Percentiles rank a stretch among this genome's conserved stretches.
These are phyloP conservation scores for Phalacrocorax brasilianus DNA, from an alignment of 2,113 vertebrate species.

Conservation along the genomic window DNA sequence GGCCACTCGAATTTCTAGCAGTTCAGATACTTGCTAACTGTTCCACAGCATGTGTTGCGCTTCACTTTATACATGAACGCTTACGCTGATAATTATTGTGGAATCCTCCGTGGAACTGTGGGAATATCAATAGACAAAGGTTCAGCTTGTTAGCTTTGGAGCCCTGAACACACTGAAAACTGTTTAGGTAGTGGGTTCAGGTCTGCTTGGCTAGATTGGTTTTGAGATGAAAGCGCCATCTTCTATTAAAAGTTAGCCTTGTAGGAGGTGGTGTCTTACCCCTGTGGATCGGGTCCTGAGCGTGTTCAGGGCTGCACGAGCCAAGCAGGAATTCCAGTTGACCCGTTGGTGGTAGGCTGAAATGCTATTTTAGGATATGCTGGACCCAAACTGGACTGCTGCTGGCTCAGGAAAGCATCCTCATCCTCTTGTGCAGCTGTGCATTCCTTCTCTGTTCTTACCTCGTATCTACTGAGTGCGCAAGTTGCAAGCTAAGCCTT, in stretches of 20 bases:
- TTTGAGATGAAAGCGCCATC: not conserved
- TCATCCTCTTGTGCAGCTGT: not conserved
- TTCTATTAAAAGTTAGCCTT: not conserved
- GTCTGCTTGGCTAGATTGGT: not conserved
- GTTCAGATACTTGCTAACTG: not conserved
- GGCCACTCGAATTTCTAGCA: not conserved
- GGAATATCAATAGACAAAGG: not conserved
- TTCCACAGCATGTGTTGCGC: accelerated
- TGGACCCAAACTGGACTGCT: not conserved
- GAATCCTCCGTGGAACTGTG: not conserved
- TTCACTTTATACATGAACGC: not conserved
- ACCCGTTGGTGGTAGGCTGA: not conserved
- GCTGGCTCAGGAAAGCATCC: not conserved
- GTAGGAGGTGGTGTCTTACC: not conserved
- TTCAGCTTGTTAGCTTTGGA: not conserved
- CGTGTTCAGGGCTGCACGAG: not conserved
- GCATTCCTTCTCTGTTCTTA: not conserved
- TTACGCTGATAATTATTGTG: not conserved
- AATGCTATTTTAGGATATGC: not conserved
- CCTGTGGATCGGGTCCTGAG: accelerated
- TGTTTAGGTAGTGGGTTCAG: not conserved
- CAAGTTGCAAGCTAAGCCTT: no score
- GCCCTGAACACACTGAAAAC: not conserved
- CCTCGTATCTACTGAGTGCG: accelerated
- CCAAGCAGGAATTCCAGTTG: not conserved